Evolutionary conservation across 2,797 vertebrate genomes (phyloP).

Genomic region (Platyrinchus mystaceus): DNA sequence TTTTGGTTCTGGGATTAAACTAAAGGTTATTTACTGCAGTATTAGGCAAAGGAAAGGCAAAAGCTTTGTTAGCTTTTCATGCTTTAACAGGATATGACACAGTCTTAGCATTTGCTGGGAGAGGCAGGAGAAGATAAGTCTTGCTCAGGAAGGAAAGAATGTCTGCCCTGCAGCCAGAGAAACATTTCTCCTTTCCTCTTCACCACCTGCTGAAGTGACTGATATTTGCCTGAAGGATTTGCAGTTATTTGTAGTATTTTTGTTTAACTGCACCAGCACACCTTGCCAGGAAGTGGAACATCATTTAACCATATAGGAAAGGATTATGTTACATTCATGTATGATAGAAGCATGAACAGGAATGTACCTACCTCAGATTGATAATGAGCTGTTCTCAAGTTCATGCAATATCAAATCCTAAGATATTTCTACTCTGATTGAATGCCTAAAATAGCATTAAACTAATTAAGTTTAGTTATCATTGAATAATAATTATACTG

Average conservation of each 20-base stretch:
- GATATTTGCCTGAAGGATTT: slow-evolving; percentile 53
- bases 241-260: background rate
- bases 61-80: slow-evolving; percentile 12
- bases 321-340: background rate
- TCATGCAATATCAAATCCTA: background rate
- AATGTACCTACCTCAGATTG: background rate
- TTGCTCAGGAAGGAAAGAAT: slow-evolving; percentile 35
- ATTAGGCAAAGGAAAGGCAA: background rate
- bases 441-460: slow-evolving; percentile 12
- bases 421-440: background rate
- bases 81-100: slow-evolving; percentile 45
- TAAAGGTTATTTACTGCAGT: background rate
- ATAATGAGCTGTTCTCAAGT: background rate
- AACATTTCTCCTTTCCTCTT: background rate
- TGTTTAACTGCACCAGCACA: background rate
- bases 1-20: slow-evolving; percentile 1
- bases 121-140: slow-evolving; percentile 31
- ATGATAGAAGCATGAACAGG: background rate
- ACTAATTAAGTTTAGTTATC: background rate
- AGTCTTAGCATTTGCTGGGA: slow-evolving; percentile 13
- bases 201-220: slow-evolving; percentile 49
- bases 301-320: background rate
- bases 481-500: background rate
- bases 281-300: background rate
- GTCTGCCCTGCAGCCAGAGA: slow-evolving; percentile 55